phyloP scores from a whole-genome alignment of 1,140 invertebrate genomes.

The Zaprionus lachaisei region DNA sequence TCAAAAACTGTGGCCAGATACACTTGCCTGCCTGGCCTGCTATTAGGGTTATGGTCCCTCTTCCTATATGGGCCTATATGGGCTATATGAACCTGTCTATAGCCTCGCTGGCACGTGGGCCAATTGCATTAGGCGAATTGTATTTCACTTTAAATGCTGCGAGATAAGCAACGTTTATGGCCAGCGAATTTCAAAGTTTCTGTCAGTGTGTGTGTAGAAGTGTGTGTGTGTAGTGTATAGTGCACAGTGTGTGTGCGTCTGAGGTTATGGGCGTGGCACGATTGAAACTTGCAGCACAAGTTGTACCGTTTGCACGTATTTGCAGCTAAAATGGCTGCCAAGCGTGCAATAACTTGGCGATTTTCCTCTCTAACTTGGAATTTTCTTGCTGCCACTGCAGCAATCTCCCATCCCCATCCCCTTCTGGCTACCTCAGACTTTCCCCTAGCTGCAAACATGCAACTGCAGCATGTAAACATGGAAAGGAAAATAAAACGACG shows the following conservation, averaged over 20 bases:
- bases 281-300: slow-evolving; percentile 42
- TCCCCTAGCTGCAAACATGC: slow-evolving; percentile 17
- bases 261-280: slow-evolving; percentile 16
- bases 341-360: slow-evolving; percentile 44
- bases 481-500: slow-evolving; percentile 26
- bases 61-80: not conserved
- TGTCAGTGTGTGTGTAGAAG: not conserved
- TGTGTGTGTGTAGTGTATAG: not conserved
- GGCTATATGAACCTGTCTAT: not conserved
- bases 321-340: slow-evolving; percentile 59
- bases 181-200: slow-evolving; percentile 37
- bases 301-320: slow-evolving; percentile 53
- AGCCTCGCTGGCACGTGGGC: slow-evolving; percentile 44
- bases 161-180: slow-evolving; percentile 71
- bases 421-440: not conserved
- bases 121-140: slow-evolving; percentile 81
- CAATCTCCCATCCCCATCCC: not conserved
- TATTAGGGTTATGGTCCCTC: slow-evolving; percentile 17
- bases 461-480: slow-evolving; percentile 39
- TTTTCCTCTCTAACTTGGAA: slow-evolving; percentile 3
- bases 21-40: too few species aligned
- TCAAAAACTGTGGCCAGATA: slow-evolving; percentile 11
- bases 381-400: not conserved
- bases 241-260: slow-evolving; percentile 2
- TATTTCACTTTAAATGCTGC: slow-evolving; percentile 75